Conservation (phyloP, 2,113 vertebrate species). For the Thymallus thymallus region DNA sequence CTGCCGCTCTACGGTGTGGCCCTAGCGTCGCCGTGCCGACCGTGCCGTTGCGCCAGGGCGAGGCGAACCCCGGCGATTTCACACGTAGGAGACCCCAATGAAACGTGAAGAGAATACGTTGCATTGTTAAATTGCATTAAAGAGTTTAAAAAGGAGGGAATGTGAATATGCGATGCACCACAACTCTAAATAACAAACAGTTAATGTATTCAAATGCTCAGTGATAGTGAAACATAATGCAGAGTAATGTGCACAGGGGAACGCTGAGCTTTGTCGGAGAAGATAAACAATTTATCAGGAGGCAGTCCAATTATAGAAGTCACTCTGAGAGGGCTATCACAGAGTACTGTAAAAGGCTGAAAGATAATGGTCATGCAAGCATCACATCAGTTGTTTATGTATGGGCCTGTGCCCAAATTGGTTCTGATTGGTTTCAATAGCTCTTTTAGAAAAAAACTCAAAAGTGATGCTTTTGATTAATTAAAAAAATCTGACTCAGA, state of each 20-base stretch:
- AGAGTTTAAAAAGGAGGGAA: slow-evolving; percentile 59
- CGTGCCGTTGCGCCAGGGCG: slow-evolving; percentile 51
- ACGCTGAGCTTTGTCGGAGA: neutral
- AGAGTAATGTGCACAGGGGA: slow-evolving; percentile 45
- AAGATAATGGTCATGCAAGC: neutral
- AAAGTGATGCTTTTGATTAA: too few species aligned
- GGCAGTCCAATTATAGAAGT: slow-evolving; percentile 7
- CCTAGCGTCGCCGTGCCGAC: slow-evolving; percentile 32
- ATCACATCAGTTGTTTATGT: neutral
- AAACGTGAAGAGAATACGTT: slow-evolving; percentile 76
- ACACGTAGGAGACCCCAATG: slow-evolving; percentile 74
- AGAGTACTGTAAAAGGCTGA: neutral
- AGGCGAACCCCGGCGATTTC: slow-evolving; percentile 65
- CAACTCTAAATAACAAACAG: slow-evolving; percentile 58
- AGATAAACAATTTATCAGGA: slow-evolving; percentile 23
- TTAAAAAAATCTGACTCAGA: too few species aligned
- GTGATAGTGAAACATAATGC: slow-evolving; percentile 52
- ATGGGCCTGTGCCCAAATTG: neutral
- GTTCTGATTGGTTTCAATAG: too few species aligned
- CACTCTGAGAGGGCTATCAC: neutral
- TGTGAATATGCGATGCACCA: slow-evolving; percentile 25
- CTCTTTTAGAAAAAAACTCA: too few species aligned
- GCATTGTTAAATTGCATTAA: slow-evolving; percentile 82
- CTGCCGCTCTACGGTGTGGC: slow-evolving; percentile 63
- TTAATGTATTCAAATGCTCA: slow-evolving; percentile 56